Base-by-base conservation (phyloP, 2,888 invertebrate genomes). In the Abrostola tripartita region DNA sequence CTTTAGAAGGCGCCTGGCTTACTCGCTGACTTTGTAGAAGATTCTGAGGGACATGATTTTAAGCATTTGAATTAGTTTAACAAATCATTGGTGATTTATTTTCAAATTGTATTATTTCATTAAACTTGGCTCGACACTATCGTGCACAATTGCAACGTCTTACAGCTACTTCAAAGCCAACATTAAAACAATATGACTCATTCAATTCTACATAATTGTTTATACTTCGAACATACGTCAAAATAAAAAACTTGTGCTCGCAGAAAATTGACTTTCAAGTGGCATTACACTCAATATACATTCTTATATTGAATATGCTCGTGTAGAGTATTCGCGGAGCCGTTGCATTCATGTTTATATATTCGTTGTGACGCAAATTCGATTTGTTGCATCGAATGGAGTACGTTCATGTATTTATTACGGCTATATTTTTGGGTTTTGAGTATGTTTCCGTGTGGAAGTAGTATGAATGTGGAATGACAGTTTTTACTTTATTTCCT, bases 361-460 rank as follows among this genome's bases (percentile, higher is more conserved):
- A 74, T 71, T 72, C 72, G 71, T 49, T 63, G 77, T 80, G 69
- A 83, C 78, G 81, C 74, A 83, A 83, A 87, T 86, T 84, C 82
- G 73, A 83, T 86, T 85, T 82, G 79, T 75, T 71, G 74, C 69
- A 76, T 76, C 70, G 75, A 76, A 78, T 75, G 51, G 67, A 80
- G 68, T 64, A 61, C 42, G 38, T 64, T 51, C 50, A 52, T 12
- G 37, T 69, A 68, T 76, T 79, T 74, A 74, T 74, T 61, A 78
- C 55, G 69, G 54, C 38, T 64, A 59, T 56, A 77, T 74, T 68
- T 61, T 57, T 47, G 52, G 58, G 35, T 61, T 69, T 49, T 44
- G 42, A 56, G 60, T 62, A 61, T 37, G 53, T 56, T 60, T 55
- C 35, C 37, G 47, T 9, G 6, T 38, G 37, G 53, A 57, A 66